Base-by-base conservation (phyloP, 2,888 invertebrate species). In the Caenorhabditis virilis region DNA sequence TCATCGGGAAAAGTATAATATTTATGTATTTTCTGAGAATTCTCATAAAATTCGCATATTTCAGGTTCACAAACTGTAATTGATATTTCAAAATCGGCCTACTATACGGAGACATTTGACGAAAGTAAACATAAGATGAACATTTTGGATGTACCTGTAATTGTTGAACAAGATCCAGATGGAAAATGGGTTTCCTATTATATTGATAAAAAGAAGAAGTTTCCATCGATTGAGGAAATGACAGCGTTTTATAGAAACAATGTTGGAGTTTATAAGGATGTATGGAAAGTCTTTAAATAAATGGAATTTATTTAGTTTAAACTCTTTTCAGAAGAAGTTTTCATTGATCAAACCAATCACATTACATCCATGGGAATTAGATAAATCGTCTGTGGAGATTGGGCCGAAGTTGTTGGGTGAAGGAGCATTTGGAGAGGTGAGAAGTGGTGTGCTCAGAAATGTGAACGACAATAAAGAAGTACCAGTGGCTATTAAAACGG, bases 121-220 rank as follows among this genome's bases (percentile, higher is more conserved):
- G 56, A 56, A 9, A 47, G 38, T 30, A 50, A 55, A 26, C 6
- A 30, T 18, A 52, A 53, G 43, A 48, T 43, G 25, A 52, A 62
- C 16, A 56, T 47, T 26, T 36, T 56, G 20, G 62, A 62, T 52
- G 27, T 62, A 39, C 62, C 56, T 18, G 27, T 62, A 27, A 52
- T 33, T 9, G 48, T 62, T 11, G 62, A 62, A 47, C 30, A 47
- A 18, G 50, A 56, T n/a, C 39, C 18, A 2, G 39, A 20, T 18
- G 62, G 62, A 3, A 56, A 52, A 43, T 62, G 62, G 62, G 36
- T 36, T 2, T 25, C 36, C 11, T 62, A 52, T 35, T 62, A 33
- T 25, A 26, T 62, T 9, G 62, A 62, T n/a, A 35, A 56, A 33
- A 46, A 56, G 18, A 22, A 38, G 6, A 62, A 43, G 20, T 62